A percentile compares a stretch with the other conserved stretches of the same genome.
Conservation (phyloP, 2,113 vertebrate species). For the Lepisosteus oculatus region DNA sequence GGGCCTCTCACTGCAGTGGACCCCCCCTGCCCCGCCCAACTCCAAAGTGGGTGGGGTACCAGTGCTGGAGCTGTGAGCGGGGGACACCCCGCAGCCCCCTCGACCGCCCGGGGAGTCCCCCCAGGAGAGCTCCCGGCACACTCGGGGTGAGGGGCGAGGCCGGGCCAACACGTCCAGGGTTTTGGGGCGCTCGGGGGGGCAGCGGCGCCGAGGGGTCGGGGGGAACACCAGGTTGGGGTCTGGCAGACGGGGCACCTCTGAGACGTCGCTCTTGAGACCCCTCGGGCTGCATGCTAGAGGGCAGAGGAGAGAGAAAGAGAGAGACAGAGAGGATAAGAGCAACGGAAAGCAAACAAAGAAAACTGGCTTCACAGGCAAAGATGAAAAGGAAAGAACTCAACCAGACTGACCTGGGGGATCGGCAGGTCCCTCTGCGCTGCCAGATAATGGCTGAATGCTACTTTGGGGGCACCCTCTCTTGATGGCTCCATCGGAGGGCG, state of each 20-base stretch:
- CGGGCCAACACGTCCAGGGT: constrained; percentile 89
- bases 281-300: constrained; percentile 66
- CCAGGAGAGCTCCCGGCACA: constrained; percentile 80
- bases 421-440: constrained; percentile 30
- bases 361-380: neutral
- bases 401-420: constrained; percentile 46
- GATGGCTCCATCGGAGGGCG: constrained; percentile 93
- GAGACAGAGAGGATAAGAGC: neutral
- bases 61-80: constrained; percentile 88
- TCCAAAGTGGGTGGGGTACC: constrained; percentile 91
- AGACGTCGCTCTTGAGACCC: constrained; percentile 70
- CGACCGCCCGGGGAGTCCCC: constrained; percentile 71
- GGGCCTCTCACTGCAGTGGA: constrained; percentile 73
- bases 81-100: constrained; percentile 73
- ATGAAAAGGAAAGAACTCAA: neutral
- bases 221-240: constrained; percentile 90
- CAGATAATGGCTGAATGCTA: constrained; percentile 43
- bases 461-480: constrained; percentile 58
- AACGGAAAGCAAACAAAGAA: no score
- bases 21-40: constrained; percentile 78
- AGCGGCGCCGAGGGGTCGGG: constrained; percentile 85
- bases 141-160: constrained; percentile 84
- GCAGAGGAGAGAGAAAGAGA: constrained; percentile 11
- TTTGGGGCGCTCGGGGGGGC: constrained; percentile 90
- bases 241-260: constrained; percentile 85